Base-by-base conservation (phyloP, 2,888 invertebrate genomes). In the Acheta domesticus region DNA sequence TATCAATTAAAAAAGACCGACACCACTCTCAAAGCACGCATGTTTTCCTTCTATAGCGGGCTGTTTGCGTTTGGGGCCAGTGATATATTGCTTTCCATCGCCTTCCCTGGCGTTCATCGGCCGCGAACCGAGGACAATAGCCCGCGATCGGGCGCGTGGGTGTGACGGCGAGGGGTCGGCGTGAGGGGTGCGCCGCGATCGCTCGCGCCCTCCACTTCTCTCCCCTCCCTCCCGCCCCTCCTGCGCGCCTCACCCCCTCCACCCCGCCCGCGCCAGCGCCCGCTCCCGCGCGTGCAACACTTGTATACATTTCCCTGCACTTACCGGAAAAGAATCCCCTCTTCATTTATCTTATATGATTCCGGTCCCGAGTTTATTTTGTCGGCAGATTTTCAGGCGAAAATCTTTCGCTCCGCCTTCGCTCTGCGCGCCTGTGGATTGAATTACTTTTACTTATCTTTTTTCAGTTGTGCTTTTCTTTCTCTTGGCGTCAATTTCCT, bases 401-500 rank as follows among this genome's bases (percentile, higher is more conserved):
- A 62, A 62, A 62, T 62, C 62, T 62, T 62, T 62, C 62, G 62
- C 62, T 14, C 62, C 62, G 62, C 62, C 62, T 62, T n/a, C 62
- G 62, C 62, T 62, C n/a, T n/a, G 8, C n/a, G 14, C 62, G 62
- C 62, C 36, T 36, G 36, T 62, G 62, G 62, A 62, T 62, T 62
- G 62, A 62, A 62, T 62, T 62, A 62, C 62, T 62, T 62, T 62
- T 62, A 36, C n/a, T 62, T 62, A 62, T 62, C 62, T 62, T 62
- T 62, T 62, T 62, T 62, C 62, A 62, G 62, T 62, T 62, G 62
- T 62, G 62, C 62, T 79, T 49, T 76, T 49, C 62, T 79, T 76
- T 79, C 79, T 79, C 76, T 79, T 73, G 73, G 77, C 80, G 75
- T 78, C 80, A 78, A 80, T 80, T 80, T 80, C 80, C 80, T 80